Percentiles rank a stretch among this genome's conserved stretches.
Evolutionary conservation across 2,797 vertebrate species (phyloP).

Genomic region (Cetoscarus ocellatus): DNA sequence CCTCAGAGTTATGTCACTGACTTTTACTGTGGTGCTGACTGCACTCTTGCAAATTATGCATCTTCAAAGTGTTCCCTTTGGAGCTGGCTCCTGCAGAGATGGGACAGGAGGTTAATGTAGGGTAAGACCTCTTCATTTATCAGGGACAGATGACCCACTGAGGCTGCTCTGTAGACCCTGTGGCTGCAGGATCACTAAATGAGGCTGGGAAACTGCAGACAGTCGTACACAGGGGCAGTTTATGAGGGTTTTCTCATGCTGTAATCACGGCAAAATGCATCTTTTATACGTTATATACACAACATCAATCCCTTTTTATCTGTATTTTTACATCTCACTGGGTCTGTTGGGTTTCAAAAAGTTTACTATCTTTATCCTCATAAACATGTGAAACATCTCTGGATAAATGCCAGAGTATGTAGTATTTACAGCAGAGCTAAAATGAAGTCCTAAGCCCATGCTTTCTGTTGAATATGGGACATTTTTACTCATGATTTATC

Average conservation of each 20-base stretch:
- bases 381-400: constrained; percentile 1
- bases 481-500: constrained; percentile 1
- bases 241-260: not conserved
- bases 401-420: constrained; percentile 6
- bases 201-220: constrained; percentile 6
- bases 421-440: constrained; percentile 1
- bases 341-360: not conserved
- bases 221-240: not conserved
- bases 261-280: not conserved
- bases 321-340: not conserved
- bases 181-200: constrained; percentile 9
- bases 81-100: constrained; percentile 13
- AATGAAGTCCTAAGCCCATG: not conserved
- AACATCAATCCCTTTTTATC: not conserved
- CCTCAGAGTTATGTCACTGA: constrained; percentile 15
- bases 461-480: not conserved
- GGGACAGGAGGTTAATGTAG: constrained; percentile 18
- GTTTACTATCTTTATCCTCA: not conserved
- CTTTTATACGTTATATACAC: not conserved
- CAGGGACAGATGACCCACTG: constrained; percentile 1
- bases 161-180: constrained; percentile 9
- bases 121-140: constrained; percentile 8
- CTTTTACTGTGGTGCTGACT: constrained; percentile 8
- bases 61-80: constrained; percentile 10
- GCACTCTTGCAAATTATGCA: constrained; percentile 23